phyloP scores from a whole-genome alignment of 2,888 invertebrate genomes.

The Hirtodrosophila cameraria region DNA sequence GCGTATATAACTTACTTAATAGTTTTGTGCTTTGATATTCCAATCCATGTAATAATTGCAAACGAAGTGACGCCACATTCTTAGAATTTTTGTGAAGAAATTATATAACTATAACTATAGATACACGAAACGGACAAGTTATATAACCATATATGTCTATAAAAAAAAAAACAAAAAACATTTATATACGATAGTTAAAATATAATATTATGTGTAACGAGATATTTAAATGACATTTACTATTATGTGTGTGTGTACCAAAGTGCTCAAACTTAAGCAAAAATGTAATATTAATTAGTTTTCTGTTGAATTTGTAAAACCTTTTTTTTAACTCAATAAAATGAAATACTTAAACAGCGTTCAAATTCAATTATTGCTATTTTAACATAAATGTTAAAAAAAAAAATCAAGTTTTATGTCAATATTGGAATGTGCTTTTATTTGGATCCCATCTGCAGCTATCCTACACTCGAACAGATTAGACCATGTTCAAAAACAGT shows the following conservation, averaged over 20 bases:
- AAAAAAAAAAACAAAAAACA: conserved; percentile 54
- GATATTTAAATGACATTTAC: conserved; percentile 65
- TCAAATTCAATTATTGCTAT: neutral
- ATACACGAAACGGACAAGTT: conserved; percentile 61
- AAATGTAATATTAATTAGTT: conserved; percentile 62
- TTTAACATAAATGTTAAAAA: too few relatives aligned
- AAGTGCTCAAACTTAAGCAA: conserved; percentile 77
- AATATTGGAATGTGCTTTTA: too few relatives aligned
- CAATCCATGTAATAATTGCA: conserved; percentile 58
- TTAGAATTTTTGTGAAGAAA: conserved; percentile 52
- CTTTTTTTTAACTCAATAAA: conserved; percentile 72
- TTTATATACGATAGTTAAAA: conserved; percentile 58
- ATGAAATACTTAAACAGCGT: conserved; percentile 40
- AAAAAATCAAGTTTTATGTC: too few relatives aligned
- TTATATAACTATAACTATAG: conserved; percentile 38
- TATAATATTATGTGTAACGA: conserved; percentile 50
- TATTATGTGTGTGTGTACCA: conserved; percentile 70
- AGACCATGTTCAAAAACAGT: too few relatives aligned
- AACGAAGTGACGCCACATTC: conserved; percentile 58
- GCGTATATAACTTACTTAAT: conserved; percentile 43
- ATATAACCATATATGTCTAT: conserved; percentile 48
- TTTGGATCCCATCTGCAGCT: too few relatives aligned
- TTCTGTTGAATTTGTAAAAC: conserved; percentile 73
- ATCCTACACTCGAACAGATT: too few relatives aligned
- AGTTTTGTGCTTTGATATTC: conserved; percentile 68